Conservation (phyloP, 2,113 vertebrate genomes). For the Synodontis membranacea region DNA sequence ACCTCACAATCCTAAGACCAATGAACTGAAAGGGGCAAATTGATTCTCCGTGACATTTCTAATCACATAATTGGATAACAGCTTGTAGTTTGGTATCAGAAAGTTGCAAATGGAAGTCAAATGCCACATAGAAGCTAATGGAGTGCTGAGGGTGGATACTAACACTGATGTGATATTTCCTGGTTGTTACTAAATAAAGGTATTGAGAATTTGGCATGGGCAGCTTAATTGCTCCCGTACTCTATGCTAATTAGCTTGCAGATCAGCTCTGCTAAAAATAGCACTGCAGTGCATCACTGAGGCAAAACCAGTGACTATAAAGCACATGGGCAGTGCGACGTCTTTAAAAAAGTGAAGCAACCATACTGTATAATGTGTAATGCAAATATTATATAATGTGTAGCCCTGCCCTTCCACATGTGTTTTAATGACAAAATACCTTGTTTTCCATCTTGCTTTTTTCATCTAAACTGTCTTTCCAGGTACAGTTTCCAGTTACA, state of each 20-base stretch:
- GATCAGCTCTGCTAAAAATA: constrained; percentile 16
- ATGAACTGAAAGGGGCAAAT: not conserved
- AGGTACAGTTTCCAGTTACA: no score
- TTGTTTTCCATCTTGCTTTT: no score
- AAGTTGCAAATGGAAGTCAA: not conserved
- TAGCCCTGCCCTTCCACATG: no score
- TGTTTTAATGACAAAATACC: no score
- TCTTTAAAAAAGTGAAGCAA: no score
- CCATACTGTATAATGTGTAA: no score
- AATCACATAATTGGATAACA: constrained; percentile 22
- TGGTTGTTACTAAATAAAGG: constrained; percentile 12
- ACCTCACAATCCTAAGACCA: not conserved
- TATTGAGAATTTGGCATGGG: not conserved
- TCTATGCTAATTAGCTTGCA: constrained; percentile 28
- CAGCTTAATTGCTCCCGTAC: not conserved
- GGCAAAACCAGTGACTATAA: no score
- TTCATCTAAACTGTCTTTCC: no score
- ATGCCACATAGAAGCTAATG: not conserved
- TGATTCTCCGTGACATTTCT: constrained; percentile 5
- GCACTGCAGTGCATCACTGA: not conserved
- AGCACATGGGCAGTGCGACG: no score
- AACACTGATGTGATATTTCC: not conserved
- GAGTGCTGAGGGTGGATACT: not conserved
- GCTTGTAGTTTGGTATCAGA: constrained; percentile 7
- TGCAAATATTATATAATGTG: no score